These are phyloP conservation scores for Calidris pugnax DNA, from an alignment of 2,113 vertebrate species.

Conservation along the genomic window DNA sequence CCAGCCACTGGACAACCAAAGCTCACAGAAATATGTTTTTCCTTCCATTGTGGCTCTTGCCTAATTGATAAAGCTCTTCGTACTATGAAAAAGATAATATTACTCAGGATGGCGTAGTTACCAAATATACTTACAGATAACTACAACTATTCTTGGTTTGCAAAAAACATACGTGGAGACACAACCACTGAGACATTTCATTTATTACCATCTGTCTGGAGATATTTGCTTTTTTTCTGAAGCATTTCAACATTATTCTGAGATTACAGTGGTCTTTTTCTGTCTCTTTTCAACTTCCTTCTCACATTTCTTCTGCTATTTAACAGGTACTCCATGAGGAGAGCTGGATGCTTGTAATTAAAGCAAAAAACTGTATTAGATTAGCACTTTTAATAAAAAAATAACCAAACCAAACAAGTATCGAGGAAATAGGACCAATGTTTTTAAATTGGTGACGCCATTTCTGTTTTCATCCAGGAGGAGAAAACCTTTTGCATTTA, in stretches of 20 bases:
- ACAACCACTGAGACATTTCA: not conserved
- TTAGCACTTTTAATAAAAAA: not conserved
- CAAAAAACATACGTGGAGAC: not conserved
- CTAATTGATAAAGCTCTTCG: not conserved
- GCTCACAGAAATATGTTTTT: not conserved
- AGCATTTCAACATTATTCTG: not conserved
- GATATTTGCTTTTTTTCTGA: not conserved
- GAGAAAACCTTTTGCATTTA: not conserved
- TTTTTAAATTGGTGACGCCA: not conserved
- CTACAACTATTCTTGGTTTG: not conserved
- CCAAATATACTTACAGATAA: not conserved
- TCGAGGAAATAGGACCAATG: not conserved
- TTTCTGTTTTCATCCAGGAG: not conserved
- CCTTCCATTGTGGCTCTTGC: not conserved
- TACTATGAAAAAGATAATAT: not conserved
- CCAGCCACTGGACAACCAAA: not conserved
- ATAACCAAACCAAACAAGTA: not conserved
- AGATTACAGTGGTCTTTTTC: not conserved
- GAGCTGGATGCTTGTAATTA: not conserved
- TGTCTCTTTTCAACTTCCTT: not conserved
- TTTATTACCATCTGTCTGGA: not conserved
- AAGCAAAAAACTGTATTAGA: not conserved
- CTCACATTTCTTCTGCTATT: not conserved
- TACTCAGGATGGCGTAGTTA: not conserved
- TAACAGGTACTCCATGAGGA: conserved; percentile 12